Evolutionary conservation across 2,888 invertebrate genomes (phyloP).

Genomic region (Muscina levida): DNA sequence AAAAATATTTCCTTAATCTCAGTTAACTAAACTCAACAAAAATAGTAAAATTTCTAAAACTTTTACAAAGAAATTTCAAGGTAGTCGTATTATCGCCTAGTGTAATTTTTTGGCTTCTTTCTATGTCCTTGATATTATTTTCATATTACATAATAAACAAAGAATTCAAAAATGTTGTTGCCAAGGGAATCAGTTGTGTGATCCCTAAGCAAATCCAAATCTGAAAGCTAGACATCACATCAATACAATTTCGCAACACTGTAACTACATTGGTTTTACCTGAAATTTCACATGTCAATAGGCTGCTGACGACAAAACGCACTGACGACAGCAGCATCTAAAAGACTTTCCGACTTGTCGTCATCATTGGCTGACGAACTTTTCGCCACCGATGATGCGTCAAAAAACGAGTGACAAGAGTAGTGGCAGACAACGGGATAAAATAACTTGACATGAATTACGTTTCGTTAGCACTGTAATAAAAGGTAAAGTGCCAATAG

Average conservation of each 20-base stretch:
- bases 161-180: too few species aligned
- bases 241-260: slow-evolving; percentile 25
- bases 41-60: too few species aligned
- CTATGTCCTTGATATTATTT: too few species aligned
- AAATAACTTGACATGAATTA: slow-evolving; percentile 46
- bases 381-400: not conserved
- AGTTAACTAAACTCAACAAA: too few species aligned
- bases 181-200: too few species aligned
- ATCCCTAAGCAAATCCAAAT: too few species aligned
- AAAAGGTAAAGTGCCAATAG: slow-evolving; percentile 60
- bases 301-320: slow-evolving; percentile 47
- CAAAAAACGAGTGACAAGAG: slow-evolving; percentile 15
- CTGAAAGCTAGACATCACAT: too few species aligned
- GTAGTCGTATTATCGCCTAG: too few species aligned
- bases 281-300: slow-evolving; percentile 57
- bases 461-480: slow-evolving; percentile 31
- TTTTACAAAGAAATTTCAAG: too few species aligned
- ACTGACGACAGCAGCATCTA: slow-evolving; percentile 25
- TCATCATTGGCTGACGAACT: slow-evolving; percentile 25
- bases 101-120: too few species aligned
- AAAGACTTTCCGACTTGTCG: slow-evolving; percentile 2
- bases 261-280: slow-evolving; percentile 14
- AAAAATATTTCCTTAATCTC: too few species aligned
- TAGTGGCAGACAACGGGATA: slow-evolving; percentile 5
- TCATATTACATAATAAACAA: too few species aligned